Base-by-base conservation (phyloP, 2,797 vertebrate genomes). In the Paguma larvata region DNA sequence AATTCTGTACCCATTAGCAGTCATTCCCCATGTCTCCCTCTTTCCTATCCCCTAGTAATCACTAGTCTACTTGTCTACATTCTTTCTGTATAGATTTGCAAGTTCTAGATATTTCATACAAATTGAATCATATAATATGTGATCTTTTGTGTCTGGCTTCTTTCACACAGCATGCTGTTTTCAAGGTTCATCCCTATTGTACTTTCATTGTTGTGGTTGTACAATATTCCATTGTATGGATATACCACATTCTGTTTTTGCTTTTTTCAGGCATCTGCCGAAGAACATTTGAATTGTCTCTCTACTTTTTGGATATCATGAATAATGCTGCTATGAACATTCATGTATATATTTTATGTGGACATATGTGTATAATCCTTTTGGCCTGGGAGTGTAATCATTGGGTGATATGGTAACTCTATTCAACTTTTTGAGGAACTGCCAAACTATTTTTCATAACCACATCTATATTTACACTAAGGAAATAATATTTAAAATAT, bases 381-480 rank as follows among this genome's bases (percentile, higher is more conserved):
- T 68, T 62, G 23, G 2, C 30, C 77, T 84, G 8, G 8, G 14
- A 70, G 5, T 70, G 14, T 34, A 77, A 91, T 63, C 23, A 15
- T 51, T 94, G 62, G 82, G 12, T 79, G 21, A 51, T 63, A 80
- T 80, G 44, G 4, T 73, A 63, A 44, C 1, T 86, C 51, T 41
- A 38, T 73, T 91, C 82, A 82, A 77, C 67, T 82, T 56, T 91
- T 72, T 53, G 72, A 72, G 63, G n/a, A 72, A 70, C n/a, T 63
- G 82, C 21, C 32, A 84, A 68, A 44, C 46, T 56, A 3, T 65
- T 72, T 80, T 85, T 79, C 56, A 67, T n/a, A 65, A 67, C 80
- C 92, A 91, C 1, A 51, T 87, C 75, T 87, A 83, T 82, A 87
- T 94, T 91, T 63, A 91, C 41, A 30, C 48, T 87, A 41, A 87